Evolutionary conservation across 2,888 invertebrate species (phyloP).

Genomic region (Papilio protenor): DNA sequence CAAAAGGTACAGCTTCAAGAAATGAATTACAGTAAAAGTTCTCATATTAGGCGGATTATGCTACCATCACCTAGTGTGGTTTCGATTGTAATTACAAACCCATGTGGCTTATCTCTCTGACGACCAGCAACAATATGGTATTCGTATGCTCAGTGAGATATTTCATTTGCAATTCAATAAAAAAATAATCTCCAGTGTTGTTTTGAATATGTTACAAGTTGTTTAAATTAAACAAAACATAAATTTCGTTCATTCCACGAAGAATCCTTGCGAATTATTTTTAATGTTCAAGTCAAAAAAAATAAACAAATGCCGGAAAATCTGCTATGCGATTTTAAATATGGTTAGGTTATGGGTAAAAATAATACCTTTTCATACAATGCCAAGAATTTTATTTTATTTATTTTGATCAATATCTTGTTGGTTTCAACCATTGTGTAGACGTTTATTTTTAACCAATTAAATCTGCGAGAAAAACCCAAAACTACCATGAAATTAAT

Average conservation of each 20-base stretch:
- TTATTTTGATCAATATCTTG: not conserved
- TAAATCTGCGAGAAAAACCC: not conserved
- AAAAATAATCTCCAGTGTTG: not conserved
- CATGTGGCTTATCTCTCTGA: not conserved
- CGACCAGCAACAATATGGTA: conserved; percentile 4
- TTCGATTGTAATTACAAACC: not conserved
- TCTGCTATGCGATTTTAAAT: conserved; percentile 23
- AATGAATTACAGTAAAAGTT: not conserved
- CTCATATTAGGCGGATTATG: not conserved
- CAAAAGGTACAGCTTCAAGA: not conserved
- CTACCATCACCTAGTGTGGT: not conserved
- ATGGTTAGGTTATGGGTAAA: not conserved
- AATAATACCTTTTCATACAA: not conserved
- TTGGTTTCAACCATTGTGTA: not conserved
- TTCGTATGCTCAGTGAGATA: not conserved
- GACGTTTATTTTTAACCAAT: not conserved
- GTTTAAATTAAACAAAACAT: conserved; percentile 5
- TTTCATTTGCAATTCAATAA: not conserved
- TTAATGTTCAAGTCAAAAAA: not conserved
- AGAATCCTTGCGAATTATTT: conserved; percentile 17
- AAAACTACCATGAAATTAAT: not conserved
- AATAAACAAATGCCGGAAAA: not conserved
- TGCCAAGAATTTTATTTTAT: not conserved
- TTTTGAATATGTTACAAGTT: not conserved
- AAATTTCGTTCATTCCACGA: conserved; percentile 3